These are phyloP conservation scores for Pelosia muscerda DNA, from an alignment of 2,888 invertebrate species.

Conservation along the genomic window DNA sequence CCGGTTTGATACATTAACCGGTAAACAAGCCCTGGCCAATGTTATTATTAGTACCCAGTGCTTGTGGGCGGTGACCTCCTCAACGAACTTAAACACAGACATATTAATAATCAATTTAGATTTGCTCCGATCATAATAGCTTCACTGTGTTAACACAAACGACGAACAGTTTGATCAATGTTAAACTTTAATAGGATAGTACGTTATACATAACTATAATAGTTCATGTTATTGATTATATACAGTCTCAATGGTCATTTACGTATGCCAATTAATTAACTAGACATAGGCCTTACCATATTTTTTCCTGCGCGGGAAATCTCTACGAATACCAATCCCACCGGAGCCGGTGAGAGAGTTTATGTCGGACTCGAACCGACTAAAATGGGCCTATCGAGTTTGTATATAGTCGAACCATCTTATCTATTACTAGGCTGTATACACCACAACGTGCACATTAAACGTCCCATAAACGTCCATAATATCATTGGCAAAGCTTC, in stretches of 20 bases:
- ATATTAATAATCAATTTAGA: slow-evolving; percentile 19
- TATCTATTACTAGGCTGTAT: background rate
- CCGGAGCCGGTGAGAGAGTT: too few species aligned
- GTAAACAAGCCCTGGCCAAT: too few species aligned
- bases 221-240: background rate
- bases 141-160: background rate
- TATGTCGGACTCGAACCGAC: too few species aligned
- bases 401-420: too few species aligned
- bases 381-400: too few species aligned
- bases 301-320: too few species aligned
- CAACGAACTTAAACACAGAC: slow-evolving; percentile 8
- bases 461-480: slow-evolving; percentile 1
- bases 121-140: slow-evolving; percentile 11
- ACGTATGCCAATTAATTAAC: too few species aligned
- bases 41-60: background rate
- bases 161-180: slow-evolving; percentile 4
- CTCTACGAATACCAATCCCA: too few species aligned
- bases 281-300: background rate
- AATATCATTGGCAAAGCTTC: slow-evolving; percentile 7
- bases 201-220: background rate
- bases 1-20: too few species aligned
- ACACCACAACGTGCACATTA: background rate
- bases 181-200: slow-evolving; percentile 8
- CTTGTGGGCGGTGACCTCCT: slow-evolving; percentile 19
- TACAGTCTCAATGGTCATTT: background rate